Conservation (phyloP, 2,888 invertebrate species). For the Caenorhabditis uteleia region DNA sequence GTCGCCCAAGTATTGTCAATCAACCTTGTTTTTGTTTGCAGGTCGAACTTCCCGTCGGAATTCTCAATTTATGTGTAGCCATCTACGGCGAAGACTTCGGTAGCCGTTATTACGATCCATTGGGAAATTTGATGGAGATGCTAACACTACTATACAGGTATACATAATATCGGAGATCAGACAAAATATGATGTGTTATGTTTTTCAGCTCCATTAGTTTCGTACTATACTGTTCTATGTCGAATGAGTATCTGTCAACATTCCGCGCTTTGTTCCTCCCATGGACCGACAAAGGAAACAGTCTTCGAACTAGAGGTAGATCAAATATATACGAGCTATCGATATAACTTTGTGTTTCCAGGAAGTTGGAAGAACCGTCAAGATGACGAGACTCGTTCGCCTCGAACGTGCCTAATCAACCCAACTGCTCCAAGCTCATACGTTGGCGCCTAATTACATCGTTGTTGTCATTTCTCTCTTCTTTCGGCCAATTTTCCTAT, state of each 20-base stretch:
- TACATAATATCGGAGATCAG: background rate
- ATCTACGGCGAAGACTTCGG: constrained; percentile 59
- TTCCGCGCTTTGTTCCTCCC: constrained; percentile 55
- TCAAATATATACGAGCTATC: background rate
- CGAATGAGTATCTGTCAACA: constrained; percentile 55
- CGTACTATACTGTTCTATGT: constrained; percentile 61
- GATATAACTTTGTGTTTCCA: constrained; percentile 8
- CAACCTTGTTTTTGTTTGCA: constrained; percentile 9
- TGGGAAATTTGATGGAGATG: constrained; percentile 63
- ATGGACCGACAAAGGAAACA: constrained; percentile 31
- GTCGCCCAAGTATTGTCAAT: constrained; percentile 4
- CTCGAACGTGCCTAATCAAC: constrained; percentile 31
- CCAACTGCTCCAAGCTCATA: constrained; percentile 29
- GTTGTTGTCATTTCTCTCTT: no score
- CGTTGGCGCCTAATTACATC: constrained; percentile 26
- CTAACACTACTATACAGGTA: constrained; percentile 57
- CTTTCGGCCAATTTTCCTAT: no score
- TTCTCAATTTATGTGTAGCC: constrained; percentile 55
- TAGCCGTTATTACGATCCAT: constrained; percentile 54
- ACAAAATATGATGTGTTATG: background rate
- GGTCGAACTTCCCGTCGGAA: constrained; percentile 61
- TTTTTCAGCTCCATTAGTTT: constrained; percentile 54
- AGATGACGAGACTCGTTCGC: constrained; percentile 29
- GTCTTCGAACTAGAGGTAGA: constrained; percentile 16
- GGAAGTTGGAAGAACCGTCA: constrained; percentile 34